Evolutionary conservation across 2,113 vertebrate species (phyloP).

Genomic region (Paradoxurus hermaphroditus): DNA sequence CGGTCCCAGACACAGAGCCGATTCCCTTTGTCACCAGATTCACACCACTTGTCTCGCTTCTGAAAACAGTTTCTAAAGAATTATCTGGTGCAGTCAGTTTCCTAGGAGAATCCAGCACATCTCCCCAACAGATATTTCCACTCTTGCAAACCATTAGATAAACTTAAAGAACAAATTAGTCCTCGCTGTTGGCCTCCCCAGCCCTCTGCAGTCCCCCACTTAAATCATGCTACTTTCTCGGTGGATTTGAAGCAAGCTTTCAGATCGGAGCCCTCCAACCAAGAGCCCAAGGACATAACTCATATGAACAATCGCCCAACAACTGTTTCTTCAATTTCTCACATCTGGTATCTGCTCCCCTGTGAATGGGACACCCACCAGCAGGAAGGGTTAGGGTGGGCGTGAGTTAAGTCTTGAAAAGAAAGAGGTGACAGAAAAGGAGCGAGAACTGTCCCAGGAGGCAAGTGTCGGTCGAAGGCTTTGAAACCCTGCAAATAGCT

Average conservation of each 20-base stretch:
- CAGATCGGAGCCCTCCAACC: background rate
- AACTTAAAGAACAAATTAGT: conserved; percentile 74
- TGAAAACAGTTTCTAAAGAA: conserved; percentile 62
- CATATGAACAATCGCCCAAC: background rate
- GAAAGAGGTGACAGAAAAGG: background rate
- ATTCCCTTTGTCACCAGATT: conserved; percentile 44
- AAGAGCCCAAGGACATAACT: background rate
- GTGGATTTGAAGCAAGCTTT: conserved; percentile 12
- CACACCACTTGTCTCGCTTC: conserved; percentile 43
- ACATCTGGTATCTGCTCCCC: background rate
- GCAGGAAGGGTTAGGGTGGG: background rate
- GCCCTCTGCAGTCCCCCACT: background rate
- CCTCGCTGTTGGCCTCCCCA: background rate
- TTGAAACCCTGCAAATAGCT: background rate
- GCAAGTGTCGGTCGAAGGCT: background rate
- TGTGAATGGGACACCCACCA: background rate
- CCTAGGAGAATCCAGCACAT: conserved; percentile 74
- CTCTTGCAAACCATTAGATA: conserved; percentile 74
- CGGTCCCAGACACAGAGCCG: background rate
- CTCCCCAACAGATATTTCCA: conserved; percentile 28
- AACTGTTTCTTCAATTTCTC: background rate
- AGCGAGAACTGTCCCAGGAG: background rate
- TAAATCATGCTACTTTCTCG: background rate
- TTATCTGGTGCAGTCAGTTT: conserved; percentile 66
- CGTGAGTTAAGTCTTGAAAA: background rate